Conservation (phyloP, 1,140 invertebrate species). For the Caenorhabditis elegans region DNA sequence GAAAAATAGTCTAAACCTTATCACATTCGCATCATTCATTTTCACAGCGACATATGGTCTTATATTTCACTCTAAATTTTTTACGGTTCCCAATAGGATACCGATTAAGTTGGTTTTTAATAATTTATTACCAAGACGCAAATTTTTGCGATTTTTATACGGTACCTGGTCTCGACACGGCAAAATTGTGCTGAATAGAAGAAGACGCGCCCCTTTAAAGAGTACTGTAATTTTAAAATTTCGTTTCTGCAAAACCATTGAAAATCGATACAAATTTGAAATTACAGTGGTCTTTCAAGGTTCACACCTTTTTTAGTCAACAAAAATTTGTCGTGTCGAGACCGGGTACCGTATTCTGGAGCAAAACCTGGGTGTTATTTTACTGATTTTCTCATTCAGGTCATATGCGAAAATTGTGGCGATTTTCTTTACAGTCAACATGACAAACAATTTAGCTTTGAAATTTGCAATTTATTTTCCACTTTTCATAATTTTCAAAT, state of each 20-base stretch:
- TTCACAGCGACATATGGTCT: slow-evolving; percentile 88
- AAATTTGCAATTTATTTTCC: slow-evolving; percentile 95
- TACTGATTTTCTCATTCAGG: slow-evolving; percentile 67
- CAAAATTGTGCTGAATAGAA: too few relatives aligned
- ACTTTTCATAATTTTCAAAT: slow-evolving; percentile 94
- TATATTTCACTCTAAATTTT: slow-evolving; percentile 81
- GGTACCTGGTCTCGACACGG: too few relatives aligned
- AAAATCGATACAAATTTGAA: too few relatives aligned
- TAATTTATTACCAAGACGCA: too few relatives aligned
- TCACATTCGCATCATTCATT: slow-evolving; percentile 90
- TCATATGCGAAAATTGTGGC: slow-evolving; percentile 82
- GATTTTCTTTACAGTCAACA: slow-evolving; percentile 87
- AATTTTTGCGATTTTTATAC: neutral
- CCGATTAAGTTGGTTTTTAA: slow-evolving; percentile 70
- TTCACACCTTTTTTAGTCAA: too few relatives aligned
- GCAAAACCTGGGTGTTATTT: too few relatives aligned
- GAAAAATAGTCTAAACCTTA: slow-evolving; percentile 73
- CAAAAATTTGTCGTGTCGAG: too few relatives aligned
- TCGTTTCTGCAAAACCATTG: too few relatives aligned
- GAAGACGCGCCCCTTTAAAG: too few relatives aligned
- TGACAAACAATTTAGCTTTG: slow-evolving; percentile 91
- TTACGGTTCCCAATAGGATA: slow-evolving; percentile 74
- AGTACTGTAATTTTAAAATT: too few relatives aligned
- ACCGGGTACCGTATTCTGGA: too few relatives aligned
- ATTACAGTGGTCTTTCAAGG: too few relatives aligned